Percentiles rank a stretch among this genome's conserved stretches.
Conservation (phyloP, 2,113 vertebrate genomes). For the Misgurnus anguillicaudatus region DNA sequence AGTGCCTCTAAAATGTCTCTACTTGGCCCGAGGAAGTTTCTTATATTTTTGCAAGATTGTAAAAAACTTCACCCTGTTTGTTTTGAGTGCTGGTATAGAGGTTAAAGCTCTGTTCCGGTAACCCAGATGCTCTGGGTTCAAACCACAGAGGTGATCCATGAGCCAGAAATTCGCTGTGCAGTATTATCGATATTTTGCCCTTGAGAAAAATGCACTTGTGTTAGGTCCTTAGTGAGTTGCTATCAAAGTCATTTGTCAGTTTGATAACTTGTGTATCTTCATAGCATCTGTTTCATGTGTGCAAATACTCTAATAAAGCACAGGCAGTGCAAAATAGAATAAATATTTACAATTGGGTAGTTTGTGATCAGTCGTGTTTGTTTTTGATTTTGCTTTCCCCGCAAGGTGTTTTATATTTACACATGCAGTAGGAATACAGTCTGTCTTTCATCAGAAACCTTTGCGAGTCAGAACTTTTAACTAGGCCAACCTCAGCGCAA, state of each 20-base stretch:
- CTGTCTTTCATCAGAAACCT: slow-evolving; percentile 14
- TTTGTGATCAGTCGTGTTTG: not conserved
- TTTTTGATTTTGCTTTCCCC: not conserved
- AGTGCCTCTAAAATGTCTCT: not conserved
- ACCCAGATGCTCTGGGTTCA: not conserved
- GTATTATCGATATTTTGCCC: not conserved
- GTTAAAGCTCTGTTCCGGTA: not conserved
- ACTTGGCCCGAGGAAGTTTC: not conserved
- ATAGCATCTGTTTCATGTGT: not conserved
- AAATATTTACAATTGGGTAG: not conserved
- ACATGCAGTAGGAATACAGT: not conserved
- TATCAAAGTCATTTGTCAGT: not conserved
- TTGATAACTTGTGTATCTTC: not conserved
- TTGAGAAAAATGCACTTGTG: not conserved
- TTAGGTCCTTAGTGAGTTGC: not conserved
- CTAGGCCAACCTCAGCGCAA: slow-evolving; percentile 15
- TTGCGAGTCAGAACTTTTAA: not conserved
- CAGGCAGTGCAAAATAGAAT: not conserved
- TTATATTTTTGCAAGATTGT: not conserved
- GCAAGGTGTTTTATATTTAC: not conserved
- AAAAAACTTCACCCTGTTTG: not conserved
- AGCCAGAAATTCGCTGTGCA: not conserved
- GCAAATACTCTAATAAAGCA: not conserved
- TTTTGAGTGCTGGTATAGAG: not conserved
- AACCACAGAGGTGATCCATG: not conserved